phyloP scores from a whole-genome alignment of 2,797 vertebrate species.

The Periparus ater region DNA sequence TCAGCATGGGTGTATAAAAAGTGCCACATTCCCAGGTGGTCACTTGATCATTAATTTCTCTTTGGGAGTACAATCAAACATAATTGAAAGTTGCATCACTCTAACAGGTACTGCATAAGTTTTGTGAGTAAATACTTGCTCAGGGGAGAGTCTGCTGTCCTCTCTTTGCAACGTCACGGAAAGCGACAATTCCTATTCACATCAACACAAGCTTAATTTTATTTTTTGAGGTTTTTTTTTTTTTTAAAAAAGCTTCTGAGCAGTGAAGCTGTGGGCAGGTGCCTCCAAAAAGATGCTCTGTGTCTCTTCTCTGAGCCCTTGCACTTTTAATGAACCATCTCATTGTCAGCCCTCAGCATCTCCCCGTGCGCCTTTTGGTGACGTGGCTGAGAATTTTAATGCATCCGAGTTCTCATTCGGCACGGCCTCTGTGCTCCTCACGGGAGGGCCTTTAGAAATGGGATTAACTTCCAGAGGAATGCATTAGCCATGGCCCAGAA shows the following conservation, averaged over 20 bases:
- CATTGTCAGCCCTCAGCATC: conserved; percentile 72
- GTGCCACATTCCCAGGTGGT: not conserved
- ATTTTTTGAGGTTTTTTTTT: not conserved
- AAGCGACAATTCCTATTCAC: not conserved
- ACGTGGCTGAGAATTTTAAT: conserved; percentile 84
- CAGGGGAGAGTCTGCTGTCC: not conserved
- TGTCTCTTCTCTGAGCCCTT: conserved; percentile 8
- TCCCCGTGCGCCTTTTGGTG: conserved; percentile 81
- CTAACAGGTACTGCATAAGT: not conserved
- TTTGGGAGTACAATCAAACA: not conserved
- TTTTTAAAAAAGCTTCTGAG: not conserved
- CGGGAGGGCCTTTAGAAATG: conserved; percentile 85
- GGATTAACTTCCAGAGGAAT: conserved; percentile 89
- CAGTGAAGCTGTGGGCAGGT: not conserved
- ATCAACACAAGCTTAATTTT: not conserved
- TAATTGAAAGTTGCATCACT: not conserved
- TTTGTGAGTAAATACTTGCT: not conserved
- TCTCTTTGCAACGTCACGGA: not conserved
- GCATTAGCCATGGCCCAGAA: conserved; percentile 80
- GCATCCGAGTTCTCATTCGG: conserved; percentile 77
- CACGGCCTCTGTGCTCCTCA: conserved; percentile 76
- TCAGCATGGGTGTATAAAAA: not conserved
- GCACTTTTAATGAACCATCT: conserved; percentile 71
- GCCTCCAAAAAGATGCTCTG: not conserved
- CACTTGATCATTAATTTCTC: conserved; percentile 1